Base-by-base conservation (phyloP, 2,797 vertebrate species). In the Trichosurus vulpecula region DNA sequence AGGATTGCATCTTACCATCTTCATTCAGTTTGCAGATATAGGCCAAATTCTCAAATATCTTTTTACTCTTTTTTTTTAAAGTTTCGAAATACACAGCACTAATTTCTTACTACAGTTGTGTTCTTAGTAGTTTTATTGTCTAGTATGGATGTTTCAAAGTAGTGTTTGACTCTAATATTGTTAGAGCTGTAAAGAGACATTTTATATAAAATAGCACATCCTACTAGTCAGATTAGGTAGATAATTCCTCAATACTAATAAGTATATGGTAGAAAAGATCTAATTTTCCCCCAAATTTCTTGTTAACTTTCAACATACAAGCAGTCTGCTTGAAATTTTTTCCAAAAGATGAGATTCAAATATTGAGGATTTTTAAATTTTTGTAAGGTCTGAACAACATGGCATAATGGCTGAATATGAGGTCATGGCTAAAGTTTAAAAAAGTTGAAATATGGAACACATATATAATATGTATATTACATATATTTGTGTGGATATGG, bases 161-260 rank as follows among this genome's bases (percentile, higher is more conserved):
- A 92, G 93, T 92, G 91, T 90, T 10, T 55, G 74, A 31, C 54
- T 92, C 94, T 96, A 92, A 95, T 95, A 96, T 4, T 90, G 4
- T 90, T 92, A 93, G 22, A 87, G 94, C 16, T 55, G 41, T 3
- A 90, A 52, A 95, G 93, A 95, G 94, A 95, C 57, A 5, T 0
- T 92, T 97, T 66, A 95, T 57, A 2, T 56, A 95, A 19, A 27
- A 57, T 61, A 93, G 93, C 31, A 91, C 61, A 66, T 22, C 92
- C 3, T 13, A 95, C 29, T 93, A 35, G 92, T 90, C 54, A 96
- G 92, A 92, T 95, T 96, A 97, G 55, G 92, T 1, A 93, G 35
- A 55, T 94, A 35, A 31, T 92, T 94, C 87, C n/a, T 93, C 27
- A 94, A 81, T 96, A 95, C 92, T 96, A 61, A 95, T 94, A 96